Evolutionary conservation across 2,797 vertebrate species (phyloP).

Genomic region (Neosilurus mollespiculum): DNA sequence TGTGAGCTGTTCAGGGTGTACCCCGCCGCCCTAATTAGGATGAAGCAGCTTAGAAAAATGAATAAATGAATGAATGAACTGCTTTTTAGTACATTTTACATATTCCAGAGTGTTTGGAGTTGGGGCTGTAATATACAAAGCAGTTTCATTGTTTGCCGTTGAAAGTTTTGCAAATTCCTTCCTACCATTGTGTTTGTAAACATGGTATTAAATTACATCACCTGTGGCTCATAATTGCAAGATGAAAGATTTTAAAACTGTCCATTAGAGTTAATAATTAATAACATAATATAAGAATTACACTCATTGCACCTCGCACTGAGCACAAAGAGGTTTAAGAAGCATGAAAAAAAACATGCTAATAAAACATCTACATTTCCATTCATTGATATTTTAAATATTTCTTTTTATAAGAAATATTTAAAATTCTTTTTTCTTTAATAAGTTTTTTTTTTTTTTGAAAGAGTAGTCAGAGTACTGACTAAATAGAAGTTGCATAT

Average conservation of each 20-base stretch:
- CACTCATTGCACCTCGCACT: neutral
- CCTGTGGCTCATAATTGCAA: neutral
- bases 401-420: neutral
- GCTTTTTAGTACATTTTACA: too few species aligned
- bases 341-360: neutral
- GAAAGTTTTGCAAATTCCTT: too few species aligned
- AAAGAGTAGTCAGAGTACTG: neutral
- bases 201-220: neutral
- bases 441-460: neutral
- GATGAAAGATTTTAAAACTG: neutral
- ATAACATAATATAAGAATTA: neutral
- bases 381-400: neutral
- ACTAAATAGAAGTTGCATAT: neutral
- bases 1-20: too few species aligned
- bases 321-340: neutral
- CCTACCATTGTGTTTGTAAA: neutral
- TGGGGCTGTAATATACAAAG: neutral
- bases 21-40: too few species aligned
- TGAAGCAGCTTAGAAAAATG: too few species aligned
- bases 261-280: neutral
- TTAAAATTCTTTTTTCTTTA: too few species aligned
- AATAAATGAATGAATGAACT: too few species aligned
- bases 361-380: neutral
- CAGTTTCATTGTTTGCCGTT: neutral
- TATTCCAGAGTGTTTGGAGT: too few species aligned